A percentile compares a stretch with the other conserved stretches of the same genome.
Evolutionary conservation across 2,888 invertebrate species (phyloP).

Genomic region (Drosophila cognata): DNA sequence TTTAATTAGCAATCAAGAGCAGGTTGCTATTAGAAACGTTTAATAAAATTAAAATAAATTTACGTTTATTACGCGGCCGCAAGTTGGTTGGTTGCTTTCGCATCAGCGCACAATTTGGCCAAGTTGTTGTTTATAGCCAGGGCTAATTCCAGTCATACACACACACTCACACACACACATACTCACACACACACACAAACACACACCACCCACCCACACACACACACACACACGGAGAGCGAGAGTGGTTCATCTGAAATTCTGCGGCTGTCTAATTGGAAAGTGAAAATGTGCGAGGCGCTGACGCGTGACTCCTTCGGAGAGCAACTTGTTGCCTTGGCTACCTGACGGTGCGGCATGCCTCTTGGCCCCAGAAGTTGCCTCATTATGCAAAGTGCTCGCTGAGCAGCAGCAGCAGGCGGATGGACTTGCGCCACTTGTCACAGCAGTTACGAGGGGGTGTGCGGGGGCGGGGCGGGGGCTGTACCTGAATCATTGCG

Average conservation of each 20-base stretch:
- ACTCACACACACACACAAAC: slow-evolving; percentile 3
- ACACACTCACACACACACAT: slow-evolving; percentile 13
- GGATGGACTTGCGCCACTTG: background rate
- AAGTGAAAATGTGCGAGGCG: slow-evolving; percentile 73
- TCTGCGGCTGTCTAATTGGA: slow-evolving; percentile 71
- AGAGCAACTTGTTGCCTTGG: slow-evolving; percentile 73
- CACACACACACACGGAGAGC: background rate
- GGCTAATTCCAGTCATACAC: slow-evolving; percentile 39
- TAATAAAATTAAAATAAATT: background rate
- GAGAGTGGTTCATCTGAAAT: slow-evolving; percentile 31
- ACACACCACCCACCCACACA: slow-evolving; percentile 12
- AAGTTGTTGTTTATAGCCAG: slow-evolving; percentile 13
- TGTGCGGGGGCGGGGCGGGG: background rate
- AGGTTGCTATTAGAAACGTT: background rate
- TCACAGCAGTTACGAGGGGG: background rate
- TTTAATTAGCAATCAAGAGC: slow-evolving; percentile 4
- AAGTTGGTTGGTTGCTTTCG: slow-evolving; percentile 12
- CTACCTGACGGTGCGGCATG: slow-evolving; percentile 33
- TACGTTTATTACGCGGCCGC: background rate
- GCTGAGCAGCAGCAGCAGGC: background rate
- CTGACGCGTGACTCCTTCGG: slow-evolving; percentile 69
- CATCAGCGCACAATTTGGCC: slow-evolving; percentile 27
- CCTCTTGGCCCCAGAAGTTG: slow-evolving; percentile 45
- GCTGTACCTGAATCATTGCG: slow-evolving; percentile 1
- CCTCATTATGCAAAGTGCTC: slow-evolving; percentile 77